Evolutionary conservation across 2,888 invertebrate species (phyloP), one percentile per base, ranked within the genome.

Genomic region (Lysandra bellargus): DNA sequence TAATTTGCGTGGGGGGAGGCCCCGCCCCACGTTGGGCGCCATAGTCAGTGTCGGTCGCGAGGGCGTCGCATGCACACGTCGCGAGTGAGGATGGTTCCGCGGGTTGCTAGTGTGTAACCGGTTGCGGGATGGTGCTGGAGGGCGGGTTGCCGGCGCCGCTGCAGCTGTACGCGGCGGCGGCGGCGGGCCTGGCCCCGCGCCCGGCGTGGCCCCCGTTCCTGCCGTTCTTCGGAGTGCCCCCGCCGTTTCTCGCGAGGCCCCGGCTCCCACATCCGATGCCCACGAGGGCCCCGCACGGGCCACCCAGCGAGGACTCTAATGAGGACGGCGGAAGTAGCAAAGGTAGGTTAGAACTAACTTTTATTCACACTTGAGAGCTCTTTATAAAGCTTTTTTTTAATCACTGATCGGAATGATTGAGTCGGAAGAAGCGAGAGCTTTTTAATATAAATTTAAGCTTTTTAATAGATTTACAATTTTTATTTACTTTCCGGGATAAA

Each of bases 81-180:
- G 78, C 69, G 75, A 75, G 73, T 78, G 69, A 69, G 73, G 69
- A 79, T 74, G 72, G 73, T 78, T 57, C 17, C 76, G 76, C 33
- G 76, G 75, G 76, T 76, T 75, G 23, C 61, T n/a, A 57, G 76
- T 80, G 90, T 75, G 61, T 79, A 75, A 92, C 91, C 87, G 82
- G 83, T 81, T 87, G 87, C 86, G 88, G 90, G 85, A 96, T 96
- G 96, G 96, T 96, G 92, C 91, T 96, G 88, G 96, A 96, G 88
- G 95, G 92, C 90, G 96, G 96, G 85, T 90, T 97, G 92, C 96
- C 96, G 92, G 96, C 96, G 89, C 96, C 96, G 87, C 91, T 96
- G 90, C 96, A 96, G 87, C 92, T 96, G 84, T 96, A 96, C 89
- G 96, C 96, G 86, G 96, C 96, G 88, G 96, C 96, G 85, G 96